These are phyloP conservation scores for Drosophila antonietae DNA, from an alignment of 2,888 invertebrate species.

Conservation along the genomic window DNA sequence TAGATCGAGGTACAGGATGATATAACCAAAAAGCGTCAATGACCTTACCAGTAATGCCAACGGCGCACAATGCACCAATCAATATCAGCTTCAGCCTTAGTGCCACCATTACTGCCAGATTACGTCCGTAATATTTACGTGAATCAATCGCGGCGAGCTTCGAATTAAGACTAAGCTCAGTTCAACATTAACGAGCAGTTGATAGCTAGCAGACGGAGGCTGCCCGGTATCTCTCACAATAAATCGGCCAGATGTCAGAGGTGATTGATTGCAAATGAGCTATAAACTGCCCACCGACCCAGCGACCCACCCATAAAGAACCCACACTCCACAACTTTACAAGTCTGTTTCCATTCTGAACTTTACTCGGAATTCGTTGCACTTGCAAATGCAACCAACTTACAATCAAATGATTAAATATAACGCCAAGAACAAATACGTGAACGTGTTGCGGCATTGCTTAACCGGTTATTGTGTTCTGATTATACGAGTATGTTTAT, in stretches of 20 bases:
- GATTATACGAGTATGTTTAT: constrained; percentile 40
- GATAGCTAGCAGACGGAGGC: constrained; percentile 24
- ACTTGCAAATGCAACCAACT: constrained; percentile 43
- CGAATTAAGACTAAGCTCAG: constrained; percentile 46
- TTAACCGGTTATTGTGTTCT: constrained; percentile 54
- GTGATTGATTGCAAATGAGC: constrained; percentile 28
- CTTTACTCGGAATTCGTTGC: constrained; percentile 61
- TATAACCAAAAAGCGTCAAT: neutral
- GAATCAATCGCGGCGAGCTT: constrained; percentile 39
- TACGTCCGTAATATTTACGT: constrained; percentile 6
- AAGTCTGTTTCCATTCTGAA: constrained; percentile 42
- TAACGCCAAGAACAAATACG: constrained; percentile 26
- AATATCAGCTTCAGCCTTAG: constrained; percentile 32
- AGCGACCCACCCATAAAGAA: constrained; percentile 3
- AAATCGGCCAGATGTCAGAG: constrained; percentile 40
- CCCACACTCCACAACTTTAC: constrained; percentile 3
- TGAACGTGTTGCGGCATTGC: constrained; percentile 42
- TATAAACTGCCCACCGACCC: neutral
- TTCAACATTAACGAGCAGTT: constrained; percentile 15
- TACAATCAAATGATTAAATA: constrained; percentile 57
- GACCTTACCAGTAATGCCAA: constrained; percentile 47
- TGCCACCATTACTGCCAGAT: constrained; percentile 25
- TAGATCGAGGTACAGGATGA: neutral
- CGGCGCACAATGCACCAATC: constrained; percentile 17
- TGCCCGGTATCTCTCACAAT: constrained; percentile 22